A percentile compares a stretch with the other conserved stretches of the same genome.
Conservation (phyloP, 2,888 invertebrate genomes). For the Geophilus truncorum region DNA sequence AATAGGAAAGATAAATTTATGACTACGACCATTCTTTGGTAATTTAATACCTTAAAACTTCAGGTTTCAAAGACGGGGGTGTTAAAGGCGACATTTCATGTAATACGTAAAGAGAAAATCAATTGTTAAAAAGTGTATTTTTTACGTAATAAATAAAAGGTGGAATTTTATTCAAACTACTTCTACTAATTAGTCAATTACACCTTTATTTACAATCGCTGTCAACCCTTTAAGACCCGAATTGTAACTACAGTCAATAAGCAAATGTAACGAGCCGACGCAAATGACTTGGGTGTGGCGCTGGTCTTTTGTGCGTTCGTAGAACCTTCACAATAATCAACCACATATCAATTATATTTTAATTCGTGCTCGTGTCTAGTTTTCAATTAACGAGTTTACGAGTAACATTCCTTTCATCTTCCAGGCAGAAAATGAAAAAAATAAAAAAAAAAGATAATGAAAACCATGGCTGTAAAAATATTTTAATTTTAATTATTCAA, state of each 20-base stretch:
- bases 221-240: background rate
- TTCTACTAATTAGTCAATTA: background rate
- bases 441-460: background rate
- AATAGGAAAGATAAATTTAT: too few relatives aligned
- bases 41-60: too few relatives aligned
- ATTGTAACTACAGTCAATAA: slow-evolving; percentile 8
- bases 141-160: too few relatives aligned
- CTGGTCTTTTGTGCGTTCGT: background rate
- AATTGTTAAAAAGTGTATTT: background rate
- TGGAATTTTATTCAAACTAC: too few relatives aligned
- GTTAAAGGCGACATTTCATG: too few relatives aligned
- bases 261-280: slow-evolving; percentile 2
- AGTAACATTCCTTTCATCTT: background rate
- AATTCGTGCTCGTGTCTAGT: background rate
- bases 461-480: too few relatives aligned
- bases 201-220: background rate
- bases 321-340: slow-evolving; percentile 2
- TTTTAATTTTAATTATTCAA: background rate
- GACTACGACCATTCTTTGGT: too few relatives aligned
- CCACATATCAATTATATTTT: slow-evolving; percentile 16
- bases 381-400: background rate
- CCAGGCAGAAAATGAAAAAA: background rate
- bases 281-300: slow-evolving; percentile 19
- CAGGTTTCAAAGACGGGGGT: too few relatives aligned
- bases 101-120: too few relatives aligned